Conservation (phyloP, 1,140 invertebrate genomes). For the Dendroctonus valens region DNA sequence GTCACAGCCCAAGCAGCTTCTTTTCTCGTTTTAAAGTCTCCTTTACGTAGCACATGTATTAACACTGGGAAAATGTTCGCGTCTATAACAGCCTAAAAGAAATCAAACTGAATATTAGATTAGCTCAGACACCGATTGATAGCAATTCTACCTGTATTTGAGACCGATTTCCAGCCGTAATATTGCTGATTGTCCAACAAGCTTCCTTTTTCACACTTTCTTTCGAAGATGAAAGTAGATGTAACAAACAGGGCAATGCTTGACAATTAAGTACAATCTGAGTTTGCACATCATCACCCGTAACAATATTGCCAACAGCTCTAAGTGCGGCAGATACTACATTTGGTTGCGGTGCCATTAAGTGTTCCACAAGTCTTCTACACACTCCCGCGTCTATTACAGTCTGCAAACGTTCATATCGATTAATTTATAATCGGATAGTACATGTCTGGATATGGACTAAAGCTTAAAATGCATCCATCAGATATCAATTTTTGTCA, state of each 20-base stretch:
- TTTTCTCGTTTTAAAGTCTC: slow-evolving; percentile 95
- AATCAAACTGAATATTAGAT: slow-evolving; percentile 6
- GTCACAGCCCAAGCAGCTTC: slow-evolving; percentile 98
- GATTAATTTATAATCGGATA: no score
- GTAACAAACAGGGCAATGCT: slow-evolving; percentile 81
- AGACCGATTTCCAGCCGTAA: slow-evolving; percentile 91
- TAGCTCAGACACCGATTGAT: background rate
- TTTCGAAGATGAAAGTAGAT: slow-evolving; percentile 74
- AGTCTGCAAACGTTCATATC: no score
- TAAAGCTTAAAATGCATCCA: background rate
- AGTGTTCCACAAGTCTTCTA: slow-evolving; percentile 86
- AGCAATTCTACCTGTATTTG: slow-evolving; percentile 75
- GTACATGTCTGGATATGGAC: no score
- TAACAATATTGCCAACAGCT: slow-evolving; percentile 97
- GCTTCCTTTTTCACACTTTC: slow-evolving; percentile 94
- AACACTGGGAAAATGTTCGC: slow-evolving; percentile 91
- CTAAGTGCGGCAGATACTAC: slow-evolving; percentile 94
- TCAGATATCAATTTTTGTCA: background rate
- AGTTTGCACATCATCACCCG: slow-evolving; percentile 95
- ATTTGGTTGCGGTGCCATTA: slow-evolving; percentile 87
- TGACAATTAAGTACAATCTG: slow-evolving; percentile 91
- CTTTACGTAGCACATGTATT: slow-evolving; percentile 87
- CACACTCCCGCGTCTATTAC: slow-evolving; percentile 97
- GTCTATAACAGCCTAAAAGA: slow-evolving; percentile 84
- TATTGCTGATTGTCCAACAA: slow-evolving; percentile 98